A percentile compares a stretch with the other conserved stretches of the same genome.
These are phyloP conservation scores for Acrossocheilus fasciatus DNA, from an alignment of 2,797 vertebrate species.

Conservation along the genomic window DNA sequence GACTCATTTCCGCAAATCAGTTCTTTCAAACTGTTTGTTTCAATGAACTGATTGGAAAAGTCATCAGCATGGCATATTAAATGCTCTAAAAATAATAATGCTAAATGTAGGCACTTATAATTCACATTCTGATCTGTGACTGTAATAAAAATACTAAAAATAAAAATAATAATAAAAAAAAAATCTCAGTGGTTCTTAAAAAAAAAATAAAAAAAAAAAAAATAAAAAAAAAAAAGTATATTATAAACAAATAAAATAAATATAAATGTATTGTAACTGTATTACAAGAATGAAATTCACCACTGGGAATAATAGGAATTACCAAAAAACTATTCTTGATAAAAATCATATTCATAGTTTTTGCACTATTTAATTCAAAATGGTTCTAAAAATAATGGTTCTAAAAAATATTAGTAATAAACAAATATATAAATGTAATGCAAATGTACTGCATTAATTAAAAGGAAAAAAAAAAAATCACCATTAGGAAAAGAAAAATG, in stretches of 20 bases:
- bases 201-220: no score
- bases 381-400: background rate
- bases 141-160: no score
- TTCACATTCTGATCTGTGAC: background rate
- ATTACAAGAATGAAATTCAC: background rate
- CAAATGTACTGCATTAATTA: no score
- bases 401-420: no score
- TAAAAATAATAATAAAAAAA: no score
- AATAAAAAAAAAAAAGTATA: background rate
- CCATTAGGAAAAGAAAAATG: no score
- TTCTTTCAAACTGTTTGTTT: background rate
- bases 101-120: background rate
- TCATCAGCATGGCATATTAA: background rate
- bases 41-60: background rate
- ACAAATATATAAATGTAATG: no score
- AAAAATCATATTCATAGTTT: background rate
- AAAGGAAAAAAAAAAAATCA: no score
- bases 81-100: background rate
- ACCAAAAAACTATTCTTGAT: no score
- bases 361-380: no score
- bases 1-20: background rate
- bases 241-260: background rate
- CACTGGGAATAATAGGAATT: background rate
- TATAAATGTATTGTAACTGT: background rate
- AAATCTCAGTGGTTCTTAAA: no score